Conservation (phyloP, 2,797 vertebrate species). For the Leucoraja ocellata region DNA sequence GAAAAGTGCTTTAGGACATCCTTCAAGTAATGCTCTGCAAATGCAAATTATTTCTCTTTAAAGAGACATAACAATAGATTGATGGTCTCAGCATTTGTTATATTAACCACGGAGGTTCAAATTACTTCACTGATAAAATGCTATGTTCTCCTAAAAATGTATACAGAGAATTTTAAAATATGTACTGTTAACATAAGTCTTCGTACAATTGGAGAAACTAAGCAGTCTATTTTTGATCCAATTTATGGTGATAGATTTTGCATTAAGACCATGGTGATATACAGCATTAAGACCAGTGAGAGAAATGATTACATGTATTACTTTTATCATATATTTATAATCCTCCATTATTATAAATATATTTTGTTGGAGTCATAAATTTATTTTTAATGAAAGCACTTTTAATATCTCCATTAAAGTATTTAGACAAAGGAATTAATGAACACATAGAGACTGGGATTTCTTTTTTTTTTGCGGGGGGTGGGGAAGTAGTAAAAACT, state of each 20-base stretch:
- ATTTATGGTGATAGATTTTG: background rate
- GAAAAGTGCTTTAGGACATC: background rate
- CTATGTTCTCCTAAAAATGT: background rate
- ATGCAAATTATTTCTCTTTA: background rate
- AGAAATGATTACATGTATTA: background rate
- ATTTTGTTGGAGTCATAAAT: background rate
- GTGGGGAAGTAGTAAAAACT: too few species aligned
- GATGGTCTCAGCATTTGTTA: too few species aligned
- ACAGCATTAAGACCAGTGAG: background rate
- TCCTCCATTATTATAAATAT: background rate
- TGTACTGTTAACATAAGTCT: background rate
- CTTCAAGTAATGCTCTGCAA: background rate
- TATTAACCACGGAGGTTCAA: background rate
- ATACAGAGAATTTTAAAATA: background rate
- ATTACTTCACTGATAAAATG: background rate
- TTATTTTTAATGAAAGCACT: background rate
- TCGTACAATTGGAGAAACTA: background rate
- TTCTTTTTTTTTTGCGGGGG: background rate
- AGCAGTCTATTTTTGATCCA: background rate
- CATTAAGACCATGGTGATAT: background rate
- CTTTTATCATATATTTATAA: background rate
- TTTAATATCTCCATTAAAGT: background rate
- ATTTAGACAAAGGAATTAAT: background rate
- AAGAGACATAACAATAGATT: background rate
- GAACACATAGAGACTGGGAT: background rate